phyloP scores from a whole-genome alignment of 1,140 invertebrate species.

The Bombus sylvicola region DNA sequence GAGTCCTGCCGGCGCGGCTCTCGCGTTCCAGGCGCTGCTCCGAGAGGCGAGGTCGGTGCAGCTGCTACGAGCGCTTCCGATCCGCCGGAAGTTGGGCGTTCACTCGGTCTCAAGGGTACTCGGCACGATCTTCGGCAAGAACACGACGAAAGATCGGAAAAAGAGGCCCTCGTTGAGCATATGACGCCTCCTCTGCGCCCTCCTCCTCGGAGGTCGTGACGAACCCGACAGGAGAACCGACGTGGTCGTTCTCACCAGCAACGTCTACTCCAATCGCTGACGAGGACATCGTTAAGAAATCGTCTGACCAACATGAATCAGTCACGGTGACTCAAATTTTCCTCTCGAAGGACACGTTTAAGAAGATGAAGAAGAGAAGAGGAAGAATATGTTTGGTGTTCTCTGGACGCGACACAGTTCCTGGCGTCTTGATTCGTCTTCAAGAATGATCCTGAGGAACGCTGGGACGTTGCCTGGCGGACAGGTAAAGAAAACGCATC shows the following conservation, averaged over 20 bases:
- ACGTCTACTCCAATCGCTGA: constrained; percentile 76
- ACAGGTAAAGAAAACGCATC: not conserved
- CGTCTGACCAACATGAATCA: not conserved
- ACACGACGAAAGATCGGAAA: constrained; percentile 88
- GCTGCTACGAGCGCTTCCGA: constrained; percentile 87
- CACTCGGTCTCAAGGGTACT: constrained; percentile 91
- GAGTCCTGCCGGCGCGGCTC: constrained; percentile 89
- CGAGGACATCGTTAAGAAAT: not conserved
- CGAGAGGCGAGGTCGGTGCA: constrained; percentile 89
- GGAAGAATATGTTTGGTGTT: not conserved
- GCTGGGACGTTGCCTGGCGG: not conserved
- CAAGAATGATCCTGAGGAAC: not conserved
- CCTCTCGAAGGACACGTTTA: no score
- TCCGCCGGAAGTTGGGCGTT: constrained; percentile 88
- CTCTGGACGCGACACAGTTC: not conserved
- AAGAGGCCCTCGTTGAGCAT: constrained; percentile 90
- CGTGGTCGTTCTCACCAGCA: constrained; percentile 77
- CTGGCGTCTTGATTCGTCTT: not conserved
- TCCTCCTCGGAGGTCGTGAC: constrained; percentile 76
- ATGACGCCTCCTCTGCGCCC: constrained; percentile 81
- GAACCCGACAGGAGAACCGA: constrained; percentile 73
- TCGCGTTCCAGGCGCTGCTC: constrained; percentile 91
- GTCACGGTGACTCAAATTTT: not conserved
- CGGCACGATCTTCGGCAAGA: constrained; percentile 90
- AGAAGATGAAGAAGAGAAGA: not conserved